Evolutionary conservation across 2,888 invertebrate genomes (phyloP), one percentile per base, ranked within the genome.

Genomic region (Darwinula stevensoni): DNA sequence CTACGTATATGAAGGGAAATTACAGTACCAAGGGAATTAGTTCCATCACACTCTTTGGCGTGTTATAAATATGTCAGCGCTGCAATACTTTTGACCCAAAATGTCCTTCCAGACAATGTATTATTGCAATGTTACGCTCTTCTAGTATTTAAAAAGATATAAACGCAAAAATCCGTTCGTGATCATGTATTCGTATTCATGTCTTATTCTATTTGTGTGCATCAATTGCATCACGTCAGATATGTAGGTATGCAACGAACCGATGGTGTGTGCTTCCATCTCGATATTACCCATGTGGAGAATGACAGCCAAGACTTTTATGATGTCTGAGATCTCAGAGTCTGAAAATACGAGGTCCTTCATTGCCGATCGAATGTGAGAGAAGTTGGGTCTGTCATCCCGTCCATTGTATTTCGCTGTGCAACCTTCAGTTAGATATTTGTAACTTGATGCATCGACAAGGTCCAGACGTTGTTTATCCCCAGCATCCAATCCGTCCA

Each of bases 321-420:
- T 58, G 39, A 99, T 76, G 46, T 91, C 86, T 80, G 80, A 84
- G 41, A 94, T 86, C 57, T 97, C 94, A 37, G 70, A 64, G 49
- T 94, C 94, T 14, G 73, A 67, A 47, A 91, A 91, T 42, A 84
- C 59, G 9, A 94, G 57, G 5, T 91, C 91, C 58, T 91, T 91
- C 88, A 91, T 84, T 15, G 97, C 94, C 14, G 91, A 88, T 38
- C 86, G 61, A 43, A 99, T 97, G 44, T 91, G 88, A 3, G 82
- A 74, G 49, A 88, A 94, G 52, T 97, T 94, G 0, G 82, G 82
- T 0, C 75, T 65, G 51, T 97, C 97, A 47, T 88, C 82, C 35
- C 94, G 63, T 2, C 94, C 94, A 51, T 91, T 91, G 48, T 88
- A 88, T 0, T 69, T 71, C 36, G 82, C 75, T 44, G 74, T 70